Evolutionary conservation across 2,113 vertebrate genomes (phyloP).

Genomic region (Hirundichthys speculiger): DNA sequence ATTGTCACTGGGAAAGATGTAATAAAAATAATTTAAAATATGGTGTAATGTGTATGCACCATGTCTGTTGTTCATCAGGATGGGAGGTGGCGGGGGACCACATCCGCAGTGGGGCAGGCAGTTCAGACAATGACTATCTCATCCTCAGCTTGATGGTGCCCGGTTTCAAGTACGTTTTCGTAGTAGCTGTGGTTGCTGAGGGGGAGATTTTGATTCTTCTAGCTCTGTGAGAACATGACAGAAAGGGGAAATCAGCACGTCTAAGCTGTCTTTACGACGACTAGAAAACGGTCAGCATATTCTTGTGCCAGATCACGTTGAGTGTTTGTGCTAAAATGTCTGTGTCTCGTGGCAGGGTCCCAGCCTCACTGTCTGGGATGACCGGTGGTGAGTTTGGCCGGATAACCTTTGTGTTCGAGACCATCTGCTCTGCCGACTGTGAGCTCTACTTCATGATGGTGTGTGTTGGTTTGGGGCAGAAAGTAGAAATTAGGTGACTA

Average conservation of each 20-base stretch:
- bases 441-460: constrained; percentile 98
- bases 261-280: not conserved
- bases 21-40: not conserved
- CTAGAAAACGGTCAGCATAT: not conserved
- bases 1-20: not conserved
- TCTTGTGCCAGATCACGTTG: too few relatives aligned
- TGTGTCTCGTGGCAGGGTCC: constrained; percentile 81
- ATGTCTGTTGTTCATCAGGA: constrained; percentile 73
- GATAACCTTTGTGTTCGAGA: constrained; percentile 96
- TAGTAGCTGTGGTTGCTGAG: not conserved
- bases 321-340: not conserved
- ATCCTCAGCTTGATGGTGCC: constrained; percentile 92
- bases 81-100: constrained; percentile 98
- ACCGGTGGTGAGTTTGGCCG: constrained; percentile 88
- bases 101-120: constrained; percentile 90
- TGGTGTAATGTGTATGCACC: not conserved
- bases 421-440: constrained; percentile 91
- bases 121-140: constrained; percentile 96
- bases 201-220: too few relatives aligned
- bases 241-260: too few relatives aligned
- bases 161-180: constrained; percentile 92
- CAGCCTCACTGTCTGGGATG: constrained; percentile 87
- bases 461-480: constrained; percentile 24
- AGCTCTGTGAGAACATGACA: too few relatives aligned
- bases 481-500: not conserved